Evolutionary conservation across 2,113 vertebrate species (phyloP), one percentile per base, ranked within the genome.

Genomic region (Malurus elegans): DNA sequence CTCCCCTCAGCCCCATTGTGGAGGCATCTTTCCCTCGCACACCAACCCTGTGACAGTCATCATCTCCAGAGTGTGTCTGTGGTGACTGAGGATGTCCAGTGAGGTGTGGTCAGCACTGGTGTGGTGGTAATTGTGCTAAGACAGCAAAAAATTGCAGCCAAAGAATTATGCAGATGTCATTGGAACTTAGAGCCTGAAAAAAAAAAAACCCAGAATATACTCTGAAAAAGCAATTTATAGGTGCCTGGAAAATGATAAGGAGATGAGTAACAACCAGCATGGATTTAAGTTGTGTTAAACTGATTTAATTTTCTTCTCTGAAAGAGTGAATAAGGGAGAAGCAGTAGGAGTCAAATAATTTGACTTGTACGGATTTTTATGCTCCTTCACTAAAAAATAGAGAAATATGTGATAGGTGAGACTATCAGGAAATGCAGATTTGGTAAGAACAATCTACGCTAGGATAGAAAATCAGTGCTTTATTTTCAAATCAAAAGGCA

Each of bases 271-370:
- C 21, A 72, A 6, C 16, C 18, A 60, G 18, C 64, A 56, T 56
- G 47, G 23, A 79, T 74, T 32, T 81, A 86, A 73, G 34, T 51
- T 24, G n/a, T 40, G 45, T 75, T 73, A 91, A 87, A 53, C 31
- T 84, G 48, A 85, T 95, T 67, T 87, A 47, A 81, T 89, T 91
- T 95, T 91, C 40, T 90, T 85, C 65, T 78, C 57, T 82, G 81
- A 82, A 44, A 90, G 17, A 23, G 11, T 91, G 79, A 95, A 81
- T 75, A 88, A 90, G 31, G 23, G 12, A 79, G 36, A 93, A 81
- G 31, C 11, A 67, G 57, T 86, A 67, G 34, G 62, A 92, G 34
- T 87, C 14, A 95, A 88, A 79, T 58, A 73, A 89, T 71, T 78
- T 78, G 5, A 83, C 47, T 89, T 91, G 29, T 74, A 74, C 1